phyloP scores from a whole-genome alignment of 2,888 invertebrate species.

The Cataglyphis cursor region DNA sequence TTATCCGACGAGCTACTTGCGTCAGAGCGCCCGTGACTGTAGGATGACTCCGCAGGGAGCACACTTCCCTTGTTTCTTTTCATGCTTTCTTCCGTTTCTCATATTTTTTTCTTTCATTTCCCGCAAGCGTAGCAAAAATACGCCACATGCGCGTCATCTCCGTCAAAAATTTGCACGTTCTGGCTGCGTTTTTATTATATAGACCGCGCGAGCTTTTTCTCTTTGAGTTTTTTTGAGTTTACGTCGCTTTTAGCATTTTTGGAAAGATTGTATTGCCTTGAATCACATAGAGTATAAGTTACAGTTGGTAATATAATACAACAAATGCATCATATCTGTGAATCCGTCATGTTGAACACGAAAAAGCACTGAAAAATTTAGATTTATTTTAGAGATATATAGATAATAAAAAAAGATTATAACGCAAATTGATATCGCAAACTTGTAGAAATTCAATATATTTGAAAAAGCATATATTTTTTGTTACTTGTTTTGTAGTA shows the following conservation, averaged over 20 bases:
- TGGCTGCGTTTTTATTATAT: neutral
- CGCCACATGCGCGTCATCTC: neutral
- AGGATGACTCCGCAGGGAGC: conserved; percentile 29
- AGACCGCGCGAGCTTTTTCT: neutral
- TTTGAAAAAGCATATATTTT: neutral
- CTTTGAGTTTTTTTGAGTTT: conserved; percentile 2
- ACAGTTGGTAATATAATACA: neutral
- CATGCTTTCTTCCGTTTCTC: neutral
- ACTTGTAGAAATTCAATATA: neutral
- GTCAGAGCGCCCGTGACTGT: conserved; percentile 15
- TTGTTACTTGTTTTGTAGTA: too few species aligned
- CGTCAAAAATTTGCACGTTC: neutral
- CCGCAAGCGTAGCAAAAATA: neutral
- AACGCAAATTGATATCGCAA: neutral
- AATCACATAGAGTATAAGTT: neutral
- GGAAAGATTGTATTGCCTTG: neutral
- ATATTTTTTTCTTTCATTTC: neutral
- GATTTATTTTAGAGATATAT: conserved; percentile 5
- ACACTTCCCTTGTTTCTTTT: conserved; percentile 8
- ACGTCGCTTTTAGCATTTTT: neutral
- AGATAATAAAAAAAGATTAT: neutral
- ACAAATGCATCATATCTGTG: neutral
- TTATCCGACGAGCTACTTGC: conserved; percentile 30
- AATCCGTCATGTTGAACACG: neutral
- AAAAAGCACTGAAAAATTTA: neutral